A percentile compares a stretch with the other conserved stretches of the same genome.
Conservation (phyloP, 2,888 invertebrate species). For the Thymelicus sylvestris region DNA sequence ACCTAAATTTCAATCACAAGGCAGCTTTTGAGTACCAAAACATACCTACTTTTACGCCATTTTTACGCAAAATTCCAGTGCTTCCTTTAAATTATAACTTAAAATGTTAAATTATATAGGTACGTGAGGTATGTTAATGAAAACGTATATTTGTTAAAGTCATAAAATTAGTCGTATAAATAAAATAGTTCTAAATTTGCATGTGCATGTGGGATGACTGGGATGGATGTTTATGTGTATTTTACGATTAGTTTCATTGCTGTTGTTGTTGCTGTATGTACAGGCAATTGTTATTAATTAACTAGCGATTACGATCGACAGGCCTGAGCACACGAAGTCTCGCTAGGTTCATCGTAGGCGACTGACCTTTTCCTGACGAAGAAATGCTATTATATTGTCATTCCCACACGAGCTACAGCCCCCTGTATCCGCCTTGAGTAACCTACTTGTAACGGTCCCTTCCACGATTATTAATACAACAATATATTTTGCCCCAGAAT, state of each 20-base stretch:
- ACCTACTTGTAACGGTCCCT: conserved; percentile 9
- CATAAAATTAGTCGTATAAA: too few relatives aligned
- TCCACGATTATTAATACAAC: neutral
- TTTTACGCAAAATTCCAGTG: too few relatives aligned
- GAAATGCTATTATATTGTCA: conserved; percentile 66
- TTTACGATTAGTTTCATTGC: conserved; percentile 14
- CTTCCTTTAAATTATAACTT: too few relatives aligned
- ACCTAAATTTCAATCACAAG: neutral
- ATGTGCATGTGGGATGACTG: neutral
- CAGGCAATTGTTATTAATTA: conserved; percentile 52
- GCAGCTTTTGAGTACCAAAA: neutral
- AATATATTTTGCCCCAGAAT: neutral
- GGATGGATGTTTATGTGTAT: conserved; percentile 6
- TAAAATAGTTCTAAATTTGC: neutral
- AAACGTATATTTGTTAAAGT: neutral
- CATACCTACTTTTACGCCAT: too few relatives aligned
- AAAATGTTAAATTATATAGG: too few relatives aligned
- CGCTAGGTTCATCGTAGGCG: conserved; percentile 55
- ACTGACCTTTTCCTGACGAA: conserved; percentile 62
- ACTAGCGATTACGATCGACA: conserved; percentile 51
- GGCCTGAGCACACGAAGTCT: conserved; percentile 38
- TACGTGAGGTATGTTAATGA: neutral
- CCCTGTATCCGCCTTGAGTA: conserved; percentile 8
- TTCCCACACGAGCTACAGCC: conserved; percentile 60
- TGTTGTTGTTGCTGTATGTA: conserved; percentile 13